Base-by-base conservation (phyloP, 1,140 invertebrate genomes). In the Bombyx mori region DNA sequence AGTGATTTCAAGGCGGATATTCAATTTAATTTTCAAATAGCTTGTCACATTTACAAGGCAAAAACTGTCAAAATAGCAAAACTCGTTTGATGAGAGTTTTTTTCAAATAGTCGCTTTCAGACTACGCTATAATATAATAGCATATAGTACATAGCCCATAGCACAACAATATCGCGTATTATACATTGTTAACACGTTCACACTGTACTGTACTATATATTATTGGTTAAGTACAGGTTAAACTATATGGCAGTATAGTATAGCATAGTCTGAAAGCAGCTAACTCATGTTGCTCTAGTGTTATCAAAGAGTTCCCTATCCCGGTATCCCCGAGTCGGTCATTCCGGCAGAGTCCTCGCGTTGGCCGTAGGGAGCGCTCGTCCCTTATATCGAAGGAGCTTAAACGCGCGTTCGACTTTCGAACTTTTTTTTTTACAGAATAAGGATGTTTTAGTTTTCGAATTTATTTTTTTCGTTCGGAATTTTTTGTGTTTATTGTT, bases 301-400 rank as follows among this genome's bases (percentile, higher is more conserved):
- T 35, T 35, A 35, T 35, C 26, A 35, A 35, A 35, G 26, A 35
- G 26, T 1, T 35, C 26, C 26, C 26, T 35, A 42, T 51, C 22
- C 50, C 50, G 22, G 18, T 35, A 35, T 51, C 42, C 50, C 26
- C 26, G 26, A 35, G 26, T 3, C 26, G 26, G 26, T 35, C 8
- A 55, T 61, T 62, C 60, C 52, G 53, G 12, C 75, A 71, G 64
- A 75, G 60, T 69, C 55, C 61, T 62, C 67, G 65, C 62, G 70
- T 48, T 58, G 51, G 54, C 59, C 60, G 68, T 52, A 62, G 66
- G 62, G 71, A 66, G 49, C 57, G 61, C 63, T 60, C 66, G 73
- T 72, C 56, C 47, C 57, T 59, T 51, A 51, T 48, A 4, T 43
- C 57, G n/a, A 7, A 12, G 50, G 49, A 51, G 54, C 58, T 43